Evolutionary conservation across 2,888 invertebrate species (phyloP).

Genomic region (Epirrhoe tristata): DNA sequence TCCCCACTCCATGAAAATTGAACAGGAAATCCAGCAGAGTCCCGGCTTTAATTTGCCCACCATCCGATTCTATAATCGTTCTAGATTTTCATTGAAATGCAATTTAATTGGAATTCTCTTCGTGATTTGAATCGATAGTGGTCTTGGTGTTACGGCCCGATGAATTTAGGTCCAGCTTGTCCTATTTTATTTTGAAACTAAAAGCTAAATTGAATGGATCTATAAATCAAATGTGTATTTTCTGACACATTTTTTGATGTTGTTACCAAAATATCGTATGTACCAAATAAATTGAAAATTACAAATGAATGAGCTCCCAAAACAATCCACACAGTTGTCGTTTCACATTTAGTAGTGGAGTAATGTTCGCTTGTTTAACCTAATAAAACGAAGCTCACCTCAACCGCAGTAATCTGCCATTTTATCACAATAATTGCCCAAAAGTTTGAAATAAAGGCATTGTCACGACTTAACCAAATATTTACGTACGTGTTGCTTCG

Average conservation of each 20-base stretch:
- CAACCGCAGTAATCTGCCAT: constrained; percentile 30
- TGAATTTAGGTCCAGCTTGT: constrained; percentile 30
- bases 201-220: background rate
- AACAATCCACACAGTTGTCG: constrained; percentile 18
- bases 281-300: background rate
- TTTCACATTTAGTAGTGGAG: constrained; percentile 16
- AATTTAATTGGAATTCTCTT: constrained; percentile 78
- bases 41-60: constrained; percentile 79
- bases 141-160: constrained; percentile 44
- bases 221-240: no score
- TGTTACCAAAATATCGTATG: background rate
- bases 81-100: constrained; percentile 80
- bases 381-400: constrained; percentile 35
- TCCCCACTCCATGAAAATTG: constrained; percentile 75
- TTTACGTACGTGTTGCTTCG: constrained; percentile 43
- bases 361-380: constrained; percentile 30
- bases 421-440: constrained; percentile 36
- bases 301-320: constrained; percentile 1
- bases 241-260: background rate
- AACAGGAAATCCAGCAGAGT: constrained; percentile 74
- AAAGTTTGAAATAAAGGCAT: constrained; percentile 38
- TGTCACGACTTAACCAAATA: constrained; percentile 30
- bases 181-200: background rate
- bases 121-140: constrained; percentile 67
- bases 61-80: constrained; percentile 78